These are phyloP conservation scores for Tenthredo scrophulariae DNA, from an alignment of 2,888 invertebrate species.

Conservation along the genomic window DNA sequence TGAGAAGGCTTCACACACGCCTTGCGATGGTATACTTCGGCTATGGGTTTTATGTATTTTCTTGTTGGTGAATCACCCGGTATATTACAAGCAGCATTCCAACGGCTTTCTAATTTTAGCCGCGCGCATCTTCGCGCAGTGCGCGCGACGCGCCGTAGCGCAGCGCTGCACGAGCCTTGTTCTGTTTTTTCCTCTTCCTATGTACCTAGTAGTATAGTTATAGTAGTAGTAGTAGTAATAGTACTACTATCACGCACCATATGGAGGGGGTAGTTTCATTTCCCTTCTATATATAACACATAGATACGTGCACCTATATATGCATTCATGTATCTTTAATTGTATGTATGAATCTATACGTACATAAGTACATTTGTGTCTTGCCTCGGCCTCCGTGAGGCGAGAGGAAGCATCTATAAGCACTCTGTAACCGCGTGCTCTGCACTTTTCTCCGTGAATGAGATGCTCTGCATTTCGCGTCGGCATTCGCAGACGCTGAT, in stretches of 20 bases:
- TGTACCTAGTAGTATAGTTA: constrained; percentile 30
- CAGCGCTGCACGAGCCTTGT: constrained; percentile 12
- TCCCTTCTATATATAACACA: constrained; percentile 15
- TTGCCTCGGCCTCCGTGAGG: constrained; percentile 25
- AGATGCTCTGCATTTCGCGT: constrained; percentile 73
- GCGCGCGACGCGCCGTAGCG: constrained; percentile 31
- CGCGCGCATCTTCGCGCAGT: constrained; percentile 59
- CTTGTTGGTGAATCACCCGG: constrained; percentile 65
- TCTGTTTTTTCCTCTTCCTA: constrained; percentile 37
- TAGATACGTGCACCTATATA: not conserved
- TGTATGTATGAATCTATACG: not conserved
- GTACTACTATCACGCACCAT: not conserved
- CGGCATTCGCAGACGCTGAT: constrained; percentile 75
- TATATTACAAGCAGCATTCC: constrained; percentile 68
- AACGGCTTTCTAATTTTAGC: constrained; percentile 75
- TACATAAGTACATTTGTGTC: not conserved
- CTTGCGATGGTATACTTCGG: not conserved
- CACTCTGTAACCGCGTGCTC: constrained; percentile 25
- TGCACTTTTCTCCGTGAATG: constrained; percentile 75
- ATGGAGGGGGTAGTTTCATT: constrained; percentile 43
- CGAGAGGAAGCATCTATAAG: not conserved
- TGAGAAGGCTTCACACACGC: constrained; percentile 47
- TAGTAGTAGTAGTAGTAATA: not conserved
- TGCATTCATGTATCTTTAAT: not conserved
- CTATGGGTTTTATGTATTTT: constrained; percentile 47